A percentile compares a stretch with the other conserved stretches of the same genome.
Conservation (phyloP, 2,113 vertebrate species). For the Xenopus laevis region DNA sequence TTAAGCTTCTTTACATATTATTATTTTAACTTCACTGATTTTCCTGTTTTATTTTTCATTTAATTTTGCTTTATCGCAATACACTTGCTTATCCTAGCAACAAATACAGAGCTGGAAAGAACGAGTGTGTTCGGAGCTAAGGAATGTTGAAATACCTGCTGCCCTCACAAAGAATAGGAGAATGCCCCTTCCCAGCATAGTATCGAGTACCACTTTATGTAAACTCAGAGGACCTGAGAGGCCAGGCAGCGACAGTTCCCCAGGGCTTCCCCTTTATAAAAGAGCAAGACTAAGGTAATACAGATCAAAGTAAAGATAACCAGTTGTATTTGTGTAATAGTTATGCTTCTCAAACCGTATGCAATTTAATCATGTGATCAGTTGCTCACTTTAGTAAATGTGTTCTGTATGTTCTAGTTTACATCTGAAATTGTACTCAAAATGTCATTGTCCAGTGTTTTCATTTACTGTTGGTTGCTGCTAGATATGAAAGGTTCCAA, state of each 20-base stretch:
- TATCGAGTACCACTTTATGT: constrained; percentile 18
- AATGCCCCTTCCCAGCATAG: constrained; percentile 15
- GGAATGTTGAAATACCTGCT: constrained; percentile 44
- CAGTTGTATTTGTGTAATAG: background rate
- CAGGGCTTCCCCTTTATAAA: background rate
- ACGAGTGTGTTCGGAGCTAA: fast-evolving
- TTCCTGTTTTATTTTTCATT: no score
- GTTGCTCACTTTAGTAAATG: no score
- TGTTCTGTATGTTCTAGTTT: no score
- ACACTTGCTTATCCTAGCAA: background rate
- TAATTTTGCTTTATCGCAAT: no score
- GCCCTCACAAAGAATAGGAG: background rate
- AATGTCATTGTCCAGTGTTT: no score
- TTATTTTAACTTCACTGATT: no score
- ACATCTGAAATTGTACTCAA: no score
- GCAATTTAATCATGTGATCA: no score
- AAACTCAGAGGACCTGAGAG: background rate
- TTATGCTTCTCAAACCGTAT: background rate
- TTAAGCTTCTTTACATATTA: no score
- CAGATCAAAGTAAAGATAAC: background rate
- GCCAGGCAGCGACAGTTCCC: background rate
- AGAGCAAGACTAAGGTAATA: background rate
- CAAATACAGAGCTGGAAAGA: constrained; percentile 22
- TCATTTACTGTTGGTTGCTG: no score
- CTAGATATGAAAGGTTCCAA: no score